A percentile compares a stretch with the other conserved stretches of the same genome.
phyloP scores from a whole-genome alignment of 2,888 invertebrate genomes.

The Temnothorax ravouxi region DNA sequence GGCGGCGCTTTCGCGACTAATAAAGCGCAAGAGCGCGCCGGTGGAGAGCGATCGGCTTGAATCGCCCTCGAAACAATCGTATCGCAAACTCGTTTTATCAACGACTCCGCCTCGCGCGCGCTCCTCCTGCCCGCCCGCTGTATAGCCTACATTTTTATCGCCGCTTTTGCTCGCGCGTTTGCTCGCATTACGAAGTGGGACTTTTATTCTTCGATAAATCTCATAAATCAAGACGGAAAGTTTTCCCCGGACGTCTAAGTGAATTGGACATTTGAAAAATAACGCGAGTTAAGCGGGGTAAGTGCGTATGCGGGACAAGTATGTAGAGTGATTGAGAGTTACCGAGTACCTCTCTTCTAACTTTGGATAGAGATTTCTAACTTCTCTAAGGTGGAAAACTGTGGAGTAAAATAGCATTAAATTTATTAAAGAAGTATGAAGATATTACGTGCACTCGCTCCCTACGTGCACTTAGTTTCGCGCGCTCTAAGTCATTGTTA shows the following conservation, averaged over 20 bases:
- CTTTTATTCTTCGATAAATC: constrained; percentile 42
- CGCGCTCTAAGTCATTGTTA: constrained; percentile 26
- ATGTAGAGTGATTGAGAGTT: constrained; percentile 46
- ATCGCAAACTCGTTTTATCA: constrained; percentile 56
- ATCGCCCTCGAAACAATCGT: constrained; percentile 50
- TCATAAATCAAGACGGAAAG: constrained; percentile 40
- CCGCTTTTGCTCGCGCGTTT: constrained; percentile 27
- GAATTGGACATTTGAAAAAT: constrained; percentile 45
- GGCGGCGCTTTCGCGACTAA: constrained; percentile 21
- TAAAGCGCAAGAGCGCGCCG: constrained; percentile 43
- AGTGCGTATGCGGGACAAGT: constrained; percentile 25
- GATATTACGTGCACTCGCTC: constrained; percentile 20
- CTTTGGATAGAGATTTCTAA: constrained; percentile 41
- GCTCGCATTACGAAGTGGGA: constrained; percentile 25
- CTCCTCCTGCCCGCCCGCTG: neutral
- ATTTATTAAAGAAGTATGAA: constrained; percentile 50
- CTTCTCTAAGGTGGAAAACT: constrained; percentile 20
- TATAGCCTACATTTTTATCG: constrained; percentile 54
- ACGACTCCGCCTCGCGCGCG: constrained; percentile 2
- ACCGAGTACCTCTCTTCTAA: constrained; percentile 36
- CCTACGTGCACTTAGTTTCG: constrained; percentile 4
- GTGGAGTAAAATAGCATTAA: constrained; percentile 47
- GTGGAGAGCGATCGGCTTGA: constrained; percentile 35
- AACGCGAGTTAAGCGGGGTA: constrained; percentile 34
- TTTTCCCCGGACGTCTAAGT: neutral